These are phyloP conservation scores for Heliconius hermathena DNA, from an alignment of 1,140 invertebrate genomes.

Conservation along the genomic window DNA sequence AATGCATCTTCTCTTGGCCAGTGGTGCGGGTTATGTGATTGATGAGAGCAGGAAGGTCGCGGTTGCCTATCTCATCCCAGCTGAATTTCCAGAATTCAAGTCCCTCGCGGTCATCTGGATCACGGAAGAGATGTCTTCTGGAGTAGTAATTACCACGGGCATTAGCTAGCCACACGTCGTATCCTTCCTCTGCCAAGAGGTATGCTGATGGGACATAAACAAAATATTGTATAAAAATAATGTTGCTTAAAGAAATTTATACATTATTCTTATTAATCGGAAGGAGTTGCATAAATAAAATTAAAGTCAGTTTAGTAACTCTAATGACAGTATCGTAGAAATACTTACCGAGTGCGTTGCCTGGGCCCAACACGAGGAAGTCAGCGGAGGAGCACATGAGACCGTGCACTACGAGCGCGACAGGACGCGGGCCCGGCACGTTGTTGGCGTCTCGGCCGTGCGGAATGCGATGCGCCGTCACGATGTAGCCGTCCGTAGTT, in stretches of 20 bases:
- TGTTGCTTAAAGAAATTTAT: too few relatives aligned
- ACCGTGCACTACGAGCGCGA: constrained; percentile 84
- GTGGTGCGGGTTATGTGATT: constrained; percentile 83
- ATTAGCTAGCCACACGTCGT: constrained; percentile 90
- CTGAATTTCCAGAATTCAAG: constrained; percentile 83
- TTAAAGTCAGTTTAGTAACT: too few relatives aligned
- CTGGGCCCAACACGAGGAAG: constrained; percentile 75
- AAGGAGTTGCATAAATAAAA: too few relatives aligned
- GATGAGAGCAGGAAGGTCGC: constrained; percentile 86
- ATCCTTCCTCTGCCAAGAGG: constrained; percentile 86
- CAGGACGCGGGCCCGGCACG: constrained; percentile 55
- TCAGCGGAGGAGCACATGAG: constrained; percentile 81
- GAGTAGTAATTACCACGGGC: constrained; percentile 87
- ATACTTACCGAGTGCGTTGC: constrained; percentile 39
- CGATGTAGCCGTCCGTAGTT: constrained; percentile 83
- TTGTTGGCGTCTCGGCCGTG: constrained; percentile 50
- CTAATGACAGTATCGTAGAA: too few relatives aligned
- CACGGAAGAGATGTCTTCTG: constrained; percentile 80
- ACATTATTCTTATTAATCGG: not conserved
- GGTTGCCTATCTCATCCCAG: constrained; percentile 84
- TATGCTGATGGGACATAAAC: constrained; percentile 47
- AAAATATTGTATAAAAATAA: too few relatives aligned
- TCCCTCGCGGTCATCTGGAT: constrained; percentile 71
- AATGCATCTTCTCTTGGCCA: constrained; percentile 77
- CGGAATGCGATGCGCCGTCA: constrained; percentile 82